Conservation (phyloP, 2,797 vertebrate genomes). For the Enteromius trimaculatus region DNA sequence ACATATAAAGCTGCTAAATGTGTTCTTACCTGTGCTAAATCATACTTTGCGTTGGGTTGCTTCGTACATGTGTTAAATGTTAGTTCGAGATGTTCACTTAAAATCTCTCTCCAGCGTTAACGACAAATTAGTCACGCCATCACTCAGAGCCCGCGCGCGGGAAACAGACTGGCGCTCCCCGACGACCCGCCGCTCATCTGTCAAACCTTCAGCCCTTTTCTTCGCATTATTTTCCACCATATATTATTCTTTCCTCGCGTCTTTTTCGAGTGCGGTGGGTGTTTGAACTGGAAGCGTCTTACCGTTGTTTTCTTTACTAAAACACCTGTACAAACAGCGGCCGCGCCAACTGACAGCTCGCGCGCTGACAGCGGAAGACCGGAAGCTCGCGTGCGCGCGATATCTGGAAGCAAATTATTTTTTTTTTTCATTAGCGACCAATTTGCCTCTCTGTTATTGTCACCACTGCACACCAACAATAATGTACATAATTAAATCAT, state of each 20-base stretch:
- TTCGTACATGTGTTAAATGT: conserved; percentile 17
- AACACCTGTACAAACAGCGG: conserved; percentile 85
- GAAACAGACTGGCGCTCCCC: conserved; percentile 61
- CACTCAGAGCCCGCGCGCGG: conserved; percentile 48
- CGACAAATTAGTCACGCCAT: conserved; percentile 62
- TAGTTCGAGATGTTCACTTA: background rate
- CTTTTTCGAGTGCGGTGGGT: conserved; percentile 63
- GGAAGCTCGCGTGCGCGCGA: conserved; percentile 64
- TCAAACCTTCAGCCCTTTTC: conserved; percentile 68
- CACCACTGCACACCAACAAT: background rate
- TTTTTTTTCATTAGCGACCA: background rate
- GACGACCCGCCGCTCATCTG: conserved; percentile 65
- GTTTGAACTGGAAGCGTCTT: conserved; percentile 71
- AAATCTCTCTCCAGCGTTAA: conserved; percentile 22
- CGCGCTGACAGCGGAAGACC: conserved; percentile 65
- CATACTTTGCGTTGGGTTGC: background rate
- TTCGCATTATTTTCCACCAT: conserved; percentile 63
- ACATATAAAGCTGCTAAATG: background rate
- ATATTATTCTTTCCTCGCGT: conserved; percentile 74
- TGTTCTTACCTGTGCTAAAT: background rate
- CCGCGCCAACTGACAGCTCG: conserved; percentile 79
- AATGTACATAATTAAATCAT: too few species aligned
- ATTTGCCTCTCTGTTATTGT: background rate
- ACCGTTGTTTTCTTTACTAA: conserved; percentile 79
- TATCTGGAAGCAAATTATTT: background rate